Evolutionary conservation across 2,113 vertebrate genomes (phyloP).

Genomic region (Proterorhinus semilunaris): DNA sequence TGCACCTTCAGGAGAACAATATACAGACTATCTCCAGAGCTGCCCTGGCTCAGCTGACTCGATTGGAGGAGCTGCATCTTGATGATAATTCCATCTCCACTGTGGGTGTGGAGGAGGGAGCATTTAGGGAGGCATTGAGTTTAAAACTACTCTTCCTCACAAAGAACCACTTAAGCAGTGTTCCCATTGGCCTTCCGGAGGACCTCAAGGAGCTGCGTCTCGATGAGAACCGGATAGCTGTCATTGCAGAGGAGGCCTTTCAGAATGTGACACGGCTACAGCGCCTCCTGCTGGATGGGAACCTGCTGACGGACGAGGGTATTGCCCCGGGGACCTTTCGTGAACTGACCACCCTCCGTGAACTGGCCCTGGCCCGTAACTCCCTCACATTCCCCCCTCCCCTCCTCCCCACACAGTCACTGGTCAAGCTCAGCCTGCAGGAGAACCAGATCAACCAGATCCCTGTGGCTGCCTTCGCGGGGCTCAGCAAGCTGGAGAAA

Average conservation of each 20-base stretch:
- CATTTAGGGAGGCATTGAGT: constrained; percentile 91
- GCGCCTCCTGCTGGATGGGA: constrained; percentile 92
- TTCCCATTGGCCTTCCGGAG: constrained; percentile 91
- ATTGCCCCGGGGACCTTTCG: constrained; percentile 93
- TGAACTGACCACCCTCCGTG: constrained; percentile 87
- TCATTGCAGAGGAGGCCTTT: constrained; percentile 92
- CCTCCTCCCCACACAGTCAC: constrained; percentile 84
- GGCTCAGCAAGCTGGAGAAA: constrained; percentile 86
- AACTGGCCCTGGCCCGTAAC: constrained; percentile 93
- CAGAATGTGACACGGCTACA: constrained; percentile 92
- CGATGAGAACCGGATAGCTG: constrained; percentile 93
- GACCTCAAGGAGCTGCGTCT: constrained; percentile 91
- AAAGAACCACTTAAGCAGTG: constrained; percentile 96
- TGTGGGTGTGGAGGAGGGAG: constrained; percentile 94
- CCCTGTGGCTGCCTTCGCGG: constrained; percentile 86
- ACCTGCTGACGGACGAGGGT: constrained; percentile 91
- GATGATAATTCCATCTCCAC: constrained; percentile 98
- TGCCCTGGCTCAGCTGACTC: constrained; percentile 89
- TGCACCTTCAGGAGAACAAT: constrained; percentile 98
- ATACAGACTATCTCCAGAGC: constrained; percentile 97
- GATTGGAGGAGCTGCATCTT: constrained; percentile 92
- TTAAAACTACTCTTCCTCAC: constrained; percentile 95
- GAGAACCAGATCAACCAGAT: constrained; percentile 97
- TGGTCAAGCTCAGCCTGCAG: constrained; percentile 89
- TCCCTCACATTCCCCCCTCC: constrained; percentile 90